Evolutionary conservation across 2,113 vertebrate species (phyloP), one percentile per base, ranked within the genome.

Genomic region (Cyanoderma ruficeps): DNA sequence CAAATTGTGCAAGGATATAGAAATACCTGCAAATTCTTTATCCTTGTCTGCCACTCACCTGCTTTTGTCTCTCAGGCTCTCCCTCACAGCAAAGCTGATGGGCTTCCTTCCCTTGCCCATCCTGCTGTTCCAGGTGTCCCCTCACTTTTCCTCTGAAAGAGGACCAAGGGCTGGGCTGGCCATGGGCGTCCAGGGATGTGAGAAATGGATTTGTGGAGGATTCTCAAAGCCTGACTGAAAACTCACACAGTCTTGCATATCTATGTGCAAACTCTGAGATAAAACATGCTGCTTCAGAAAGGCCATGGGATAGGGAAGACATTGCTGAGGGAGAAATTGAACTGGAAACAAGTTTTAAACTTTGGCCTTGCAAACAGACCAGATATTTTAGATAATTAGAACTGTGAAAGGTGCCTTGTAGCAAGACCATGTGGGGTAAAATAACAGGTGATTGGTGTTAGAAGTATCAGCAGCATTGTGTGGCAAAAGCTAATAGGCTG

Each of bases 81-180:
- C 37, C 39, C 44, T 78, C 9, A 5, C 15, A 39, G 39, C 44
- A 42, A 27, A 50, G 39, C 21, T 56, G 9, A 52, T 24, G 55
- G 57, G 6, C 1, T 27, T 53, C 28, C 33, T 15, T 33, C 57
- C 55, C 44, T 25, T 46, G 47, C 27, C 9, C 1, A 1, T 41
- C 57, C 15, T 41, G 30, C 28, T 42, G 3, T 50, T 70, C 9
- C 3, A 24, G 39, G 27, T 71, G n/a, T 41, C 20, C 39, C 30
- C 53, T 76, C 21, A 22, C 10, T 49, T 71, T 46, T 53, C 19
- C 68, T 0, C 0, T 19, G 4, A 13, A 80, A 59, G 20, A 42
- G 35, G 13, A 71, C 14, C 42, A 56, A 47, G 20, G 22, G 6
- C 1, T 50, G 41, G 33, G 15, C 55, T 79, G 19, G 6, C 50